Conservation (phyloP, 2,888 invertebrate genomes). For the Macrophya alboannulata region DNA sequence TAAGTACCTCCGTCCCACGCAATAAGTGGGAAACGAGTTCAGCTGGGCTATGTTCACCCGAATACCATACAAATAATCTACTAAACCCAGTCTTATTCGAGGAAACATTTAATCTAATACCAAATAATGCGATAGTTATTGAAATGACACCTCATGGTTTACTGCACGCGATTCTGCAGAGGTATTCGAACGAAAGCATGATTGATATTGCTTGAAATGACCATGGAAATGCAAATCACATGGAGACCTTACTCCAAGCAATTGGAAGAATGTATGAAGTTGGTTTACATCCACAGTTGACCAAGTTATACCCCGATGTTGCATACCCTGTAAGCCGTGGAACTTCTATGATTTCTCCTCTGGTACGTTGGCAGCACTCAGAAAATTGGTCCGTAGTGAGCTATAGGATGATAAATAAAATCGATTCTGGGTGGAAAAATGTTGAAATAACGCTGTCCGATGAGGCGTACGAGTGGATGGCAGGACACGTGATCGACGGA, state of each 20-base stretch:
- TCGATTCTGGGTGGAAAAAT: slow-evolving; percentile 85
- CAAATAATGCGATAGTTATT: slow-evolving; percentile 89
- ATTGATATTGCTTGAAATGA: slow-evolving; percentile 88
- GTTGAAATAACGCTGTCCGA: slow-evolving; percentile 84
- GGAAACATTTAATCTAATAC: slow-evolving; percentile 89
- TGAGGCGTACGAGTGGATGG: slow-evolving; percentile 86
- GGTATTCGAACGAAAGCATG: slow-evolving; percentile 86
- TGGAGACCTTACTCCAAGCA: slow-evolving; percentile 82
- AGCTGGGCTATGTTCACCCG: slow-evolving; percentile 83
- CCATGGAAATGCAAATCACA: slow-evolving; percentile 84
- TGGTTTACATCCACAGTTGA: slow-evolving; percentile 89
- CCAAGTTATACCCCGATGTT: slow-evolving; percentile 89
- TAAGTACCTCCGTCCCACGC: slow-evolving; percentile 84
- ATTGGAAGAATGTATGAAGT: slow-evolving; percentile 88
- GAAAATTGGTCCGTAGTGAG: slow-evolving; percentile 87
- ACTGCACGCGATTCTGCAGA: slow-evolving; percentile 90
- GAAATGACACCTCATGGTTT: slow-evolving; percentile 94
- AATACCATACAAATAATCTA: slow-evolving; percentile 87
- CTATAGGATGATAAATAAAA: slow-evolving; percentile 85
- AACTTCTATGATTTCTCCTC: slow-evolving; percentile 92
- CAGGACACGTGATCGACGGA: slow-evolving; percentile 90
- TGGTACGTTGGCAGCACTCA: slow-evolving; percentile 95
- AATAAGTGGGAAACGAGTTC: slow-evolving; percentile 83
- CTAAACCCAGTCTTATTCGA: slow-evolving; percentile 89
- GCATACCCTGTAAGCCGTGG: slow-evolving; percentile 92